Evolutionary conservation across 2,797 vertebrate genomes (phyloP).

Genomic region (Zenarchopterus dispar): DNA sequence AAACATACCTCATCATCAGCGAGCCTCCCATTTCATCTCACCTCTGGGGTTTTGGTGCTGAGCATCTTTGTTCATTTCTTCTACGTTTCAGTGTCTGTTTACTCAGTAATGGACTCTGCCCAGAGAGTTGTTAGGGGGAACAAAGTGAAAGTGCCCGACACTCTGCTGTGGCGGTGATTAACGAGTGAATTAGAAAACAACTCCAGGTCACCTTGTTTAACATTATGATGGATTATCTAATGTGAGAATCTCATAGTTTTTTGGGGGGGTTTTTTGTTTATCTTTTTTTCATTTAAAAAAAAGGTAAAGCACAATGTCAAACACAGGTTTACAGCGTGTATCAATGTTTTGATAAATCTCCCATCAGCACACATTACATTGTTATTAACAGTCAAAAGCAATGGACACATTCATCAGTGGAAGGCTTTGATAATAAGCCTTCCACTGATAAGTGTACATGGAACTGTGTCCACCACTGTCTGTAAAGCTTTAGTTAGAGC

Average conservation of each 20-base stretch:
- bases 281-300: background rate
- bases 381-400: constrained; percentile 43
- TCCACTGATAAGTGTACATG: constrained; percentile 47
- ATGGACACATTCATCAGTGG: constrained; percentile 9
- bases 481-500: constrained; percentile 54
- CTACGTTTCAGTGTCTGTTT: constrained; percentile 70
- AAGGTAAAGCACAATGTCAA: constrained; percentile 25
- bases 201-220: constrained; percentile 77
- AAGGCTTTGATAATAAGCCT: constrained; percentile 33
- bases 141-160: constrained; percentile 63
- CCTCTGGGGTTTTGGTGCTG: constrained; percentile 67
- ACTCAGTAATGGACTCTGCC: constrained; percentile 78
- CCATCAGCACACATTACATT: constrained; percentile 17
- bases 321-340: constrained; percentile 23
- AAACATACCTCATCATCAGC: constrained; percentile 80
- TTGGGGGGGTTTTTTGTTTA: too few species aligned
- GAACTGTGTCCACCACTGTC: constrained; percentile 61
- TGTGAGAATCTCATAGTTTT: constrained; percentile 48
- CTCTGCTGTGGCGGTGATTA: constrained; percentile 70
- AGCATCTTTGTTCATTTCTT: constrained; percentile 74
- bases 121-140: constrained; percentile 68
- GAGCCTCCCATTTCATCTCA: constrained; percentile 72
- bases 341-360: constrained; percentile 12
- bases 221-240: constrained; percentile 66
- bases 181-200: constrained; percentile 74